Percentiles rank a stretch among this genome's conserved stretches.
Conservation (phyloP, 2,797 vertebrate genomes). For the Ctenosaura bakeri region DNA sequence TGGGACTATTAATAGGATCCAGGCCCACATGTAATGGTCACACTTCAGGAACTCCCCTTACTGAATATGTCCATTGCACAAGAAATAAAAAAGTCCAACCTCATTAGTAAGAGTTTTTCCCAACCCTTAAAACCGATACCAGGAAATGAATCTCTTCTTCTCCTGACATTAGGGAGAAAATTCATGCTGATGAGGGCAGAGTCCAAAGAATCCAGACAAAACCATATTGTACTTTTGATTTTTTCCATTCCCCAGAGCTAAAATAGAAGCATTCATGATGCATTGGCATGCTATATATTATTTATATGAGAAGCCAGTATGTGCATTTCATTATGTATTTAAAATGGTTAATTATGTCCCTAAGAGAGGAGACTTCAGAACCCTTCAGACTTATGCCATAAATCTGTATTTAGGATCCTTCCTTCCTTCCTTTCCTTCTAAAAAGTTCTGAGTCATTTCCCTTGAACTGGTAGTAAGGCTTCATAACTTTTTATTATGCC, state of each 20-base stretch:
- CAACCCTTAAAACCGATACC: too few species aligned
- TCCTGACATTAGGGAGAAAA: not conserved
- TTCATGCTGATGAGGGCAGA: not conserved
- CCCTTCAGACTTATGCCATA: constrained; percentile 9
- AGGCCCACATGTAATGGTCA: too few species aligned
- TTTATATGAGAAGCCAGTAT: constrained; percentile 14
- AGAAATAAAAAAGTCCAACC: too few species aligned
- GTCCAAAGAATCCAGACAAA: not conserved
- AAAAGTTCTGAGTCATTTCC: constrained; percentile 10
- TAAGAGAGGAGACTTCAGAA: not conserved
- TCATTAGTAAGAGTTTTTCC: too few species aligned
- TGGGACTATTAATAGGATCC: too few species aligned
- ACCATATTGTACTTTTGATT: not conserved
- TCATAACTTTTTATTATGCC: constrained; percentile 7
- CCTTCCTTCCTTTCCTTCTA: not conserved
- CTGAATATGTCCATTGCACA: too few species aligned
- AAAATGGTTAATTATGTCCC: constrained; percentile 37
- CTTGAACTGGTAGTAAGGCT: constrained; percentile 6
- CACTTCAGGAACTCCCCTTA: too few species aligned
- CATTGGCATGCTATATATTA: constrained; percentile 11
- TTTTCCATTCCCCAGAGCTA: not conserved
- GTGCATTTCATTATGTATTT: constrained; percentile 23
- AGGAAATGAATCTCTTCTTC: not conserved
- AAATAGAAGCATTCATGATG: not conserved
- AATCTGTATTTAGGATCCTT: constrained; percentile 23